phyloP scores from a whole-genome alignment of 2,797 vertebrate genomes.

The Hoplostethus atlanticus region DNA sequence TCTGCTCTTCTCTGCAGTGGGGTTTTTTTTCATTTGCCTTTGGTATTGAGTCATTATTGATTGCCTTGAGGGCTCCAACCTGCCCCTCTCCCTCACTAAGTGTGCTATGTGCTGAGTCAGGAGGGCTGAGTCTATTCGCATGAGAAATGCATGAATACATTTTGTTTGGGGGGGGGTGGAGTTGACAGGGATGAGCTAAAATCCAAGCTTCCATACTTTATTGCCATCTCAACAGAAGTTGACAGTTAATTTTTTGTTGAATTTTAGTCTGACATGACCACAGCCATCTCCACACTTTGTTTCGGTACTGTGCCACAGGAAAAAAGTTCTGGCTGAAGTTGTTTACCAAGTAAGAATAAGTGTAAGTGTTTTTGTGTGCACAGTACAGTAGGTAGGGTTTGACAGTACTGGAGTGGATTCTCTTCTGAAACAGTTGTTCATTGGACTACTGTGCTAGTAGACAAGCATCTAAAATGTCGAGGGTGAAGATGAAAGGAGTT shows the following conservation, averaged over 20 bases:
- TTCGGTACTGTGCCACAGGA: neutral
- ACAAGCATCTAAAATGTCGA: slow-evolving; percentile 6
- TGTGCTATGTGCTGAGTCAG: slow-evolving; percentile 63
- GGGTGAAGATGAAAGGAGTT: slow-evolving; percentile 51
- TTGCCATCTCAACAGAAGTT: slow-evolving; percentile 50
- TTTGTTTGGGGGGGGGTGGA: slow-evolving; percentile 12
- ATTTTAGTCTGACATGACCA: slow-evolving; percentile 23
- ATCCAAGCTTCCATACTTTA: slow-evolving; percentile 41
- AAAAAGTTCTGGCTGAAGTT: neutral
- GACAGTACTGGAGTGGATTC: neutral
- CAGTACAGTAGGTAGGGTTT: neutral
- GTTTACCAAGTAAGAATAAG: neutral
- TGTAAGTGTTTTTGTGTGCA: neutral
- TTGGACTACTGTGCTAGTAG: neutral
- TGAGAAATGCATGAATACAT: slow-evolving; percentile 62
- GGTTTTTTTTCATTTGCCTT: slow-evolving; percentile 54
- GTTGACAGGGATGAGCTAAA: slow-evolving; percentile 41
- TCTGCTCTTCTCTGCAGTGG: slow-evolving; percentile 45
- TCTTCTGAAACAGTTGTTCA: neutral
- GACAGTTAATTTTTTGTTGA: slow-evolving; percentile 27
- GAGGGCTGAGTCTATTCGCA: slow-evolving; percentile 52
- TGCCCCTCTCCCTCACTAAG: slow-evolving; percentile 18
- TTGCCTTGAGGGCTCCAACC: slow-evolving; percentile 64
- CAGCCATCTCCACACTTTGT: neutral
- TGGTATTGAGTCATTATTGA: slow-evolving; percentile 73